These are phyloP conservation scores for Eueremaeus valkanovi DNA, from an alignment of 2,888 invertebrate genomes.

Conservation along the genomic window DNA sequence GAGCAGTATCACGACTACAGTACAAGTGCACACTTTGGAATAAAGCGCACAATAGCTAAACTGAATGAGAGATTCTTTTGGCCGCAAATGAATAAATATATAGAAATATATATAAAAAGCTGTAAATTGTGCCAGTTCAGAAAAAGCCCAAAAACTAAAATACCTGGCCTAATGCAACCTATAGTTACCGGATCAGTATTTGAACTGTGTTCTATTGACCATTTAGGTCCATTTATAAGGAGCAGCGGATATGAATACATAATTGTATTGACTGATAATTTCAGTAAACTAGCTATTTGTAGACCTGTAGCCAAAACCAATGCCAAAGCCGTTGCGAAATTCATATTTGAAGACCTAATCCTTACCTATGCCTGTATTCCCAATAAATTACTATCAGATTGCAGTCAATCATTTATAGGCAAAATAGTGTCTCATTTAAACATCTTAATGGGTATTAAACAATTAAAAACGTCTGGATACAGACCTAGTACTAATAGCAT, in stretches of 20 bases:
- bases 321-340: constrained; percentile 12
- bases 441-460: constrained; percentile 20
- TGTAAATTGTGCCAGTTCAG: constrained; percentile 26
- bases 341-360: constrained; percentile 16
- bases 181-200: neutral
- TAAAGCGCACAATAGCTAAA: neutral
- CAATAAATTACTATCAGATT: neutral
- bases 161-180: neutral
- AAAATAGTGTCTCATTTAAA: neutral
- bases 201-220: constrained; percentile 10
- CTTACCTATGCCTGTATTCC: neutral
- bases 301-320: neutral
- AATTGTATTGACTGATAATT: neutral
- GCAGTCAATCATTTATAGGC: neutral
- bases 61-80: constrained; percentile 21
- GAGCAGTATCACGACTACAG: neutral
- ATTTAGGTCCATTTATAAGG: neutral
- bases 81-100: neutral
- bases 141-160: neutral
- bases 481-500: neutral
- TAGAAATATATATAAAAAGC: neutral
- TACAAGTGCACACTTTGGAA: constrained; percentile 12
- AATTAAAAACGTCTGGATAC: neutral
- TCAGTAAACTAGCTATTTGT: constrained; percentile 18
- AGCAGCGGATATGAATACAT: constrained; percentile 26